Evolutionary conservation across 2,113 vertebrate genomes (phyloP).

Genomic region (Cebidichthys violaceus): DNA sequence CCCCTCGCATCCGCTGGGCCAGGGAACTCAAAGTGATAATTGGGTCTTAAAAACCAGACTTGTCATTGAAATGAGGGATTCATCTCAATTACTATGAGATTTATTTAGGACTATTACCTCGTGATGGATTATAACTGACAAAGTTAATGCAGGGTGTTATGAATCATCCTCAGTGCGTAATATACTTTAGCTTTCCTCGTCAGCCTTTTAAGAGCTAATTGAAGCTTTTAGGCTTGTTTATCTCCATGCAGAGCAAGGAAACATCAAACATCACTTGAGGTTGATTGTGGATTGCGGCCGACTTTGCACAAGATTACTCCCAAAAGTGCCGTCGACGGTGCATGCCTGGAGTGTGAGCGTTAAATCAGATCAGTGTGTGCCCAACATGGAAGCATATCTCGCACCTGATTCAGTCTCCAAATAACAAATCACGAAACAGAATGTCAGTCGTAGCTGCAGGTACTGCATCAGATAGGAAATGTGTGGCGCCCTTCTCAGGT

Average conservation of each 20-base stretch:
- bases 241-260: conserved; percentile 47
- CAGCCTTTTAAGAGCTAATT: conserved; percentile 71
- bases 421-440: neutral
- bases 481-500: neutral
- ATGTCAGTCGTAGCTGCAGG: conserved; percentile 1
- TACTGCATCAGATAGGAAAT: neutral
- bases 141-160: conserved; percentile 83
- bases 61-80: conserved; percentile 86
- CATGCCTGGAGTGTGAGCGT: neutral
- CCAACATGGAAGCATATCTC: conserved; percentile 3
- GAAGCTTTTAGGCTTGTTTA: conserved; percentile 78
- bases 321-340: conserved; percentile 1
- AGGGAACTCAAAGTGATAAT: conserved; percentile 82
- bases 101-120: conserved; percentile 84
- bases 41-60: conserved; percentile 86
- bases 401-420: neutral
- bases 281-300: conserved; percentile 10
- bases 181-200: conserved; percentile 66
- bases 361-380: neutral
- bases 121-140: conserved; percentile 85
- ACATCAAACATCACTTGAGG: conserved; percentile 49
- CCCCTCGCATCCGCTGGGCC: conserved; percentile 62
- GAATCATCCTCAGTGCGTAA: conserved; percentile 75
- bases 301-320: conserved; percentile 18
- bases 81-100: conserved; percentile 85